Percentiles rank a stretch among this genome's conserved stretches.
Conservation (phyloP, 2,888 invertebrate genomes). For the Xylocampa areola region DNA sequence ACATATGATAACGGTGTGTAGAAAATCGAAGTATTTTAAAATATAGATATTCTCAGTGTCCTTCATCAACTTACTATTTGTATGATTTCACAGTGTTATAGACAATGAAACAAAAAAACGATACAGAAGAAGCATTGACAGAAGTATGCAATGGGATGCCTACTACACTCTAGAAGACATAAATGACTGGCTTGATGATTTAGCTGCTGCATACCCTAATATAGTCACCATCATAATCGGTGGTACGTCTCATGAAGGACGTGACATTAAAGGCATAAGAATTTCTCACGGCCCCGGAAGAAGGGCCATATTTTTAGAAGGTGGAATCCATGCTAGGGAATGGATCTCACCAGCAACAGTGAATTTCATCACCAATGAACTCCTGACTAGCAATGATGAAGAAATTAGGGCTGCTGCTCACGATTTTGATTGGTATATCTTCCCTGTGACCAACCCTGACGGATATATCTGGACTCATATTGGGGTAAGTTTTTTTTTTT, state of each 20-base stretch:
- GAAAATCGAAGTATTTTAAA: not conserved
- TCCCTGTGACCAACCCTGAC: slow-evolving; percentile 94
- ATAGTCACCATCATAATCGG: slow-evolving; percentile 78
- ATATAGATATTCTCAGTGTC: not conserved
- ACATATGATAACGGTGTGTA: too few species aligned
- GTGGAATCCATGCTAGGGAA: slow-evolving; percentile 93
- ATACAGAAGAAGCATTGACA: slow-evolving; percentile 67
- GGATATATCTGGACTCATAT: slow-evolving; percentile 93
- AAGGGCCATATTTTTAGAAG: slow-evolving; percentile 79
- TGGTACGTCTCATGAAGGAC: slow-evolving; percentile 84
- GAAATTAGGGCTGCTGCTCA: slow-evolving; percentile 83
- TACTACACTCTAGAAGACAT: slow-evolving; percentile 91
- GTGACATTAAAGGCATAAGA: slow-evolving; percentile 85
- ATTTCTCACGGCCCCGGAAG: slow-evolving; percentile 78
- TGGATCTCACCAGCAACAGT: slow-evolving; percentile 92
- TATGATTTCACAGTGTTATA: slow-evolving; percentile 80
- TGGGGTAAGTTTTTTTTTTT: too few species aligned
- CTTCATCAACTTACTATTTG: not conserved
- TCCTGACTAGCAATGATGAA: slow-evolving; percentile 87
- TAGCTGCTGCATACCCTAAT: slow-evolving; percentile 81
- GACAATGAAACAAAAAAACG: slow-evolving; percentile 81
- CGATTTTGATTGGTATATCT: slow-evolving; percentile 93
- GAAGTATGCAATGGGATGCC: slow-evolving; percentile 87
- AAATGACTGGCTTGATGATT: slow-evolving; percentile 88
- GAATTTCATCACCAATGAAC: slow-evolving; percentile 90